Evolutionary conservation across 1,140 invertebrate genomes (phyloP), one percentile per base, ranked within the genome.

Genomic region (Diabrotica virgifera): DNA sequence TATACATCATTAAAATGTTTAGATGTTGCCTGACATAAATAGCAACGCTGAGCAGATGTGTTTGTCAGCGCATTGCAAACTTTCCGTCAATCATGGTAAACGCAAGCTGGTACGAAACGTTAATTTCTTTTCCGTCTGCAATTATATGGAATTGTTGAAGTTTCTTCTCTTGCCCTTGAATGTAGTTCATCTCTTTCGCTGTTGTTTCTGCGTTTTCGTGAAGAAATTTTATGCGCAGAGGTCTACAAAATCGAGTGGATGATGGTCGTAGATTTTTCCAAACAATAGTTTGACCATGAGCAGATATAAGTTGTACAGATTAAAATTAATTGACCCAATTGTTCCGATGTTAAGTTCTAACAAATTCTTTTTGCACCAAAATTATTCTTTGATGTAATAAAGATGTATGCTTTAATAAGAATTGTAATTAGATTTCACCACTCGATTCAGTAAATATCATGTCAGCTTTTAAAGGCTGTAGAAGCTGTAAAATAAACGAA

Each of bases 21-120:
- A 2, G 71, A 64, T 38, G 67, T 73, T 5, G 63, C 60, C 11
- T 63, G 59, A 68, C 73, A 76, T 8, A 77, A 51, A 52, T 72
- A 71, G 37, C 71, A 74, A 14, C 53, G 51, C 64, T 66, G 56
- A 10, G 65, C 65, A 10, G 70, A 73, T 66, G 52, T 77, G 36
- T 64, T 62, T 6, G 68, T 73, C 5, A 73, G 63, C 4, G 70
- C 71, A 69, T 78, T 76, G 36, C 76, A 79, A 5, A 81, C 77
- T 74, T 83, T 81, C 73, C 77, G 64, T 82, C 78, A 9, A 82
- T 70, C 77, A 82, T 80, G 35, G 77, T 80, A 13, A 79, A 51
- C 11, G 11, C 40, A 46, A 6, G 11, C 6, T 8, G 6, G 11
- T 46, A 11, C 6, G 40, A 8, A 46, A 46, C 11, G 6, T 0